Conservation (phyloP, 2,797 vertebrate genomes). For the Enteromius afrohamiltoni region DNA sequence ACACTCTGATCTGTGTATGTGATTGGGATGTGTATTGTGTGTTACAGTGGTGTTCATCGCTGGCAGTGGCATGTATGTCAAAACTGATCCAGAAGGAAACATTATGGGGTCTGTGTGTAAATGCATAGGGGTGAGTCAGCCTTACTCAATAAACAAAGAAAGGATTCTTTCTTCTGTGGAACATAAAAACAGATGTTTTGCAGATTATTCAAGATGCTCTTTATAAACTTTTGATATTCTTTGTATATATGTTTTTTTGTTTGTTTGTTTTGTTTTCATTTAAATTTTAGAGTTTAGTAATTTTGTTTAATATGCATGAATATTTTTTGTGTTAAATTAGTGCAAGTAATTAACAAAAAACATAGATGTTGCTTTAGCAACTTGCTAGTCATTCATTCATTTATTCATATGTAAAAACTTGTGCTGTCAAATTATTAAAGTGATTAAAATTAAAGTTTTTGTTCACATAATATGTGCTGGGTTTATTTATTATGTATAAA, state of each 20-base stretch:
- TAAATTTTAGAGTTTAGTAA: not conserved
- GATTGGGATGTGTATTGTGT: constrained; percentile 38
- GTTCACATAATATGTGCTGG: no score
- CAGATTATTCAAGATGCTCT: not conserved
- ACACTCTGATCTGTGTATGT: not conserved
- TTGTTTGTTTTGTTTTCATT: not conserved
- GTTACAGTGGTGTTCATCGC: constrained; percentile 87
- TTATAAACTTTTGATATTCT: not conserved
- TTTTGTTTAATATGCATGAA: not conserved
- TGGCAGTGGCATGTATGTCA: constrained; percentile 92
- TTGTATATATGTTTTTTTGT: not conserved
- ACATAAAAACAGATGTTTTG: not conserved
- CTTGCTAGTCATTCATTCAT: not conserved
- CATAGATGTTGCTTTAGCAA: not conserved
- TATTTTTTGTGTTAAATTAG: not conserved
- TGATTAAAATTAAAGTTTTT: no score
- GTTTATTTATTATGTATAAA: no score
- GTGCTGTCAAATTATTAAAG: no score
- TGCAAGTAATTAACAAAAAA: not conserved
- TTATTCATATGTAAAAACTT: no score
- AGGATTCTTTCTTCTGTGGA: not conserved
- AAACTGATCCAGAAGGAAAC: constrained; percentile 89
- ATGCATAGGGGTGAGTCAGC: constrained; percentile 85
- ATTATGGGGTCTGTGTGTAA: constrained; percentile 86
- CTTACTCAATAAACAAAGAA: not conserved